Percentiles rank a stretch among this genome's conserved stretches.
These are phyloP conservation scores for Actinostola sp. DNA, from an alignment of 92 coral and sea anemone species.

Conservation along the genomic window DNA sequence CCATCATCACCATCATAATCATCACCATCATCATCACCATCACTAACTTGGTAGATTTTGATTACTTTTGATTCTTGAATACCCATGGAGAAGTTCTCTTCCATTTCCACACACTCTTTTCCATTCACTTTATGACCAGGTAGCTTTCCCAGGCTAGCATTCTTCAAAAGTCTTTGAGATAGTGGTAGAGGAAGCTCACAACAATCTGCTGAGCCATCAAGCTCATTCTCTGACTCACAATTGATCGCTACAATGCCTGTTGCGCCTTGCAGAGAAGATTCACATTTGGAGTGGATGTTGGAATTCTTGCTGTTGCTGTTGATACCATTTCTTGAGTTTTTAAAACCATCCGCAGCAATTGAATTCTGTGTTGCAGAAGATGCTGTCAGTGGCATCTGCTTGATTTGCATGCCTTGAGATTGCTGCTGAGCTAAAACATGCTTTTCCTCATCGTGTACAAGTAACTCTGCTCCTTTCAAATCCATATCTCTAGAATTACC, in stretches of 20 bases:
- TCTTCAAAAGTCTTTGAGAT: constrained; percentile 34
- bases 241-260: too few species aligned
- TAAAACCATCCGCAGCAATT: too few species aligned
- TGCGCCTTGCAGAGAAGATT: too few species aligned
- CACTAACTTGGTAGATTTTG: not conserved
- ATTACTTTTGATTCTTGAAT: not conserved
- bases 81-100: not conserved
- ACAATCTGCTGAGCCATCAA: not conserved
- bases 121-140: not conserved
- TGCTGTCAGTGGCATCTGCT: too few species aligned
- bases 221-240: not conserved
- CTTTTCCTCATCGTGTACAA: too few species aligned
- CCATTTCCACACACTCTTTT: not conserved
- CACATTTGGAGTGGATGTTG: not conserved
- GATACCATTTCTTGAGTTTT: too few species aligned
- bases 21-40: constrained; percentile 28
- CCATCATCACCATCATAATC: not conserved
- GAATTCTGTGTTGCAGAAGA: too few species aligned
- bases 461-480: too few species aligned
- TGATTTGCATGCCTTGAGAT: too few species aligned
- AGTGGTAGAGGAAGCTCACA: constrained; percentile 40
- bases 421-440: too few species aligned
- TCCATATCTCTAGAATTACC: not conserved
- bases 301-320: not conserved
- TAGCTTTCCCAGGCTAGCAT: not conserved